Percentiles rank a stretch among this genome's conserved stretches.
These are phyloP conservation scores for Coranthus polyacanthus DNA, from an alignment of 2,797 vertebrate species.

Conservation along the genomic window DNA sequence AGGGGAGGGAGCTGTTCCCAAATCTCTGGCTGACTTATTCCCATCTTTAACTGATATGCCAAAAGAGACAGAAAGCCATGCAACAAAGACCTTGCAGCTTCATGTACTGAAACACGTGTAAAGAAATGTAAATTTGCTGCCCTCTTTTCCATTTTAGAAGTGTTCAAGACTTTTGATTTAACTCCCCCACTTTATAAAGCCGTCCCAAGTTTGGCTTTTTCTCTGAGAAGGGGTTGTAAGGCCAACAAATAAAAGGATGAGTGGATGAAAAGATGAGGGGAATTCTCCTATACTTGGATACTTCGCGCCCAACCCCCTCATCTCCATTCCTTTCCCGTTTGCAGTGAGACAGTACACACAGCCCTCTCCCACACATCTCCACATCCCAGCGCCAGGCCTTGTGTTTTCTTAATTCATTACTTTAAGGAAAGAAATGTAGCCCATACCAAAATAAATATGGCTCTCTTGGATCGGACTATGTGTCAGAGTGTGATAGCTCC, in stretches of 20 bases:
- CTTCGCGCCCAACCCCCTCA: conserved; percentile 37
- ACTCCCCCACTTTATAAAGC: conserved; percentile 44
- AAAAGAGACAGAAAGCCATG: conserved; percentile 5
- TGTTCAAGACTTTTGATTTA: conserved; percentile 33
- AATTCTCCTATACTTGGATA: conserved; percentile 51
- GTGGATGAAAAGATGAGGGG: conserved; percentile 57
- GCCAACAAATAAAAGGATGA: conserved; percentile 63
- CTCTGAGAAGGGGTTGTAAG: conserved; percentile 30
- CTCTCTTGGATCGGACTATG: conserved; percentile 74
- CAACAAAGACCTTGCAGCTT: conserved; percentile 11
- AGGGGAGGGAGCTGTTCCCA: conserved; percentile 78
- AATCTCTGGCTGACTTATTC: conserved; percentile 85
- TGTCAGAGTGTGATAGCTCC: conserved; percentile 81
- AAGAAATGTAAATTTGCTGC: conserved; percentile 14
- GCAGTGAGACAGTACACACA: conserved; percentile 81
- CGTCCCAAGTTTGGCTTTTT: conserved; percentile 64
- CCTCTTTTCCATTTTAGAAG: conserved; percentile 49
- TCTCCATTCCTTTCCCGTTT: conserved; percentile 62
- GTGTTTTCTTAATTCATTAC: conserved; percentile 88
- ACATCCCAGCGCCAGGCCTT: conserved; percentile 79
- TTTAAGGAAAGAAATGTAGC: conserved; percentile 81
- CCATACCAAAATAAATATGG: conserved; percentile 85
- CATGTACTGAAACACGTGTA: conserved; percentile 6
- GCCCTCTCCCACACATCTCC: conserved; percentile 92
- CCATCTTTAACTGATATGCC: conserved; percentile 64